Percentiles rank a stretch among this genome's conserved stretches.
Conservation (phyloP, 2,797 vertebrate species). For the Oryzias sinensis region DNA sequence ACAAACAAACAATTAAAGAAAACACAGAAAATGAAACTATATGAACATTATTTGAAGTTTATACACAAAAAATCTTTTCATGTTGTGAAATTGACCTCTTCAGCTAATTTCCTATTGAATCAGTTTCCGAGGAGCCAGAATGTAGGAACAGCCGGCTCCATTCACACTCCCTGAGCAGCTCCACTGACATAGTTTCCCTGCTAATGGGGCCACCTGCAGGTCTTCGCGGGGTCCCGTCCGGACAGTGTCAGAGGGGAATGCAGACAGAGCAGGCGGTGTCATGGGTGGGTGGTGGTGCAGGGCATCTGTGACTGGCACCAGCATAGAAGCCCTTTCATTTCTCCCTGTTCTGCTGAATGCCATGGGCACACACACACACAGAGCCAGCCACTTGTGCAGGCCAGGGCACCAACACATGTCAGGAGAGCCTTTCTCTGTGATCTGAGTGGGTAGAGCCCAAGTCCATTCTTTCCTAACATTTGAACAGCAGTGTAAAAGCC, state of each 20-base stretch:
- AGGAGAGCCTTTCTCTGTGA: slow-evolving; percentile 76
- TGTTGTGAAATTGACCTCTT: slow-evolving; percentile 4
- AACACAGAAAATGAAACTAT: not conserved
- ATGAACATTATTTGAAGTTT: not conserved
- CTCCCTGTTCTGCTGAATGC: slow-evolving; percentile 65
- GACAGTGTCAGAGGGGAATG: slow-evolving; percentile 75
- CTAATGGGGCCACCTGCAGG: slow-evolving; percentile 80
- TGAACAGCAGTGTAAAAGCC: slow-evolving; percentile 41
- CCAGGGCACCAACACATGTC: slow-evolving; percentile 74
- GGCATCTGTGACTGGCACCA: slow-evolving; percentile 77
- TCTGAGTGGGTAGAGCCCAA: slow-evolving; percentile 53
- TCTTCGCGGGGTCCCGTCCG: slow-evolving; percentile 63
- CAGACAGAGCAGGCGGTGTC: slow-evolving; percentile 72
- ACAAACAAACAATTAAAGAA: not conserved
- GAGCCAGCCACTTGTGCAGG: slow-evolving; percentile 63
- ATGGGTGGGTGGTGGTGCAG: slow-evolving; percentile 62
- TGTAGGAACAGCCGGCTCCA: slow-evolving; percentile 66
- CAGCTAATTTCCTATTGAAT: slow-evolving; percentile 22
- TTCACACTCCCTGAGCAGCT: slow-evolving; percentile 61
- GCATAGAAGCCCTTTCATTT: slow-evolving; percentile 75
- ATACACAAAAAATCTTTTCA: not conserved
- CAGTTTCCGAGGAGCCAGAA: slow-evolving; percentile 36
- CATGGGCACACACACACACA: slow-evolving; percentile 65
- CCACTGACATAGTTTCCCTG: slow-evolving; percentile 75
- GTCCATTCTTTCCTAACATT: slow-evolving; percentile 52